Conservation (phyloP, 2,113 vertebrate species). For the Dipodomys stephensi region DNA sequence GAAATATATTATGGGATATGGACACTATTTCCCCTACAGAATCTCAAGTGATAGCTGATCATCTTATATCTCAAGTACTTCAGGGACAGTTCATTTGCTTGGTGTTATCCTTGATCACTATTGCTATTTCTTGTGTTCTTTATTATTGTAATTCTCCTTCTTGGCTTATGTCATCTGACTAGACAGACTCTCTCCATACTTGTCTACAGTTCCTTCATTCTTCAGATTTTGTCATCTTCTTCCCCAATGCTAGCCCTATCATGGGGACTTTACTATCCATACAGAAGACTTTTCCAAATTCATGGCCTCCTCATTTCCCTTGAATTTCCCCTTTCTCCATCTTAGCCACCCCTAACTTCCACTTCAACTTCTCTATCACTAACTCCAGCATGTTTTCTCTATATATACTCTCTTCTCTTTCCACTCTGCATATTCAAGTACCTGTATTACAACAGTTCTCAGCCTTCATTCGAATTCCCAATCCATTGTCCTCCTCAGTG, state of each 20-base stretch:
- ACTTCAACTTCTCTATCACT: neutral
- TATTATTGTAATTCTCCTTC: conserved; percentile 1
- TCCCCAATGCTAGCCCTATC: neutral
- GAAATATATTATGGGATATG: neutral
- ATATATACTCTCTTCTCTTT: conserved; percentile 19
- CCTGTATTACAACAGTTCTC: neutral
- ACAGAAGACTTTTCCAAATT: conserved; percentile 11
- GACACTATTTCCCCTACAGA: neutral
- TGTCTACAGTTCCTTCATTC: conserved; percentile 1
- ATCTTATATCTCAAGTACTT: neutral
- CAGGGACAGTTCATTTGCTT: neutral
- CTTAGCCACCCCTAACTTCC: neutral
- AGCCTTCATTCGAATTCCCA: conserved; percentile 2
- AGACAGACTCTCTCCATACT: neutral
- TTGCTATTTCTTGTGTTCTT: conserved; percentile 32
- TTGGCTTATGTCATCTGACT: neutral
- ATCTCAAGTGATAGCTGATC: conserved; percentile 7
- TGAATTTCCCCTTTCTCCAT: neutral
- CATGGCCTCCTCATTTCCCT: neutral
- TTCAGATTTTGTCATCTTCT: neutral
- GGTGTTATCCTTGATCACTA: neutral
- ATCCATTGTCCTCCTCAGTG: neutral
- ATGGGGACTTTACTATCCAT: neutral
- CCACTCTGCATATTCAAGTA: conserved; percentile 1
- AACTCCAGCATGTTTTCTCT: conserved; percentile 4